Evolutionary conservation across 2,888 invertebrate genomes (phyloP).

Genomic region (Zonitis immaculata): DNA sequence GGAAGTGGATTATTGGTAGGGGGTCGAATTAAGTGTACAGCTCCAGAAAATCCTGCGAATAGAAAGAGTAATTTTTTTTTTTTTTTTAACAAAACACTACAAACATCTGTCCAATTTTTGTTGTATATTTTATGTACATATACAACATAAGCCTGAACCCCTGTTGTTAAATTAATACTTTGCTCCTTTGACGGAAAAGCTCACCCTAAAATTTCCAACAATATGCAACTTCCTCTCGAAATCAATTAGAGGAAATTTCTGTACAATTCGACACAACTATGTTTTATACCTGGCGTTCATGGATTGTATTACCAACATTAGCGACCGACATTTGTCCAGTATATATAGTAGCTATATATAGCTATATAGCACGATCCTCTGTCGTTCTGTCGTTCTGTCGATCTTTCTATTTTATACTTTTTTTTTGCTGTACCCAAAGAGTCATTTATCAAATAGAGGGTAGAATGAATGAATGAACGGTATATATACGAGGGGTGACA

Average conservation of each 20-base stretch:
- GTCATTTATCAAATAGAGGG: conserved; percentile 15
- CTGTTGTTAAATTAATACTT: conserved; percentile 21
- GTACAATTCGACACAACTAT: not conserved
- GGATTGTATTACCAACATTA: conserved; percentile 16
- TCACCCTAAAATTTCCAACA: conserved; percentile 1
- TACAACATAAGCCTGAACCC: conserved; percentile 12
- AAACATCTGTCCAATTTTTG: conserved; percentile 27
- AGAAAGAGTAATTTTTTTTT: conserved; percentile 23
- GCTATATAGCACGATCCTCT: conserved; percentile 1
- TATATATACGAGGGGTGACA: conserved; percentile 34
- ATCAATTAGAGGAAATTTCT: conserved; percentile 3
- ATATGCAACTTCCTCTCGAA: not conserved
- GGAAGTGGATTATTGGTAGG: conserved; percentile 20
- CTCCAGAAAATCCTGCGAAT: conserved; percentile 24
- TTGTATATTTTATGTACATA: conserved; percentile 4
- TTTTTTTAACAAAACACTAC: conserved; percentile 15
- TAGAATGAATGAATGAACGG: conserved; percentile 10
- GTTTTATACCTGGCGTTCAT: not conserved
- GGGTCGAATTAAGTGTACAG: conserved; percentile 20
- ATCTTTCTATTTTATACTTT: too few relatives aligned
- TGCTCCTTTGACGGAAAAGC: conserved; percentile 11
- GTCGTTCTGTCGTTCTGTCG: not conserved
- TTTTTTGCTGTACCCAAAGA: conserved; percentile 7
- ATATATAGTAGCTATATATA: too few relatives aligned
- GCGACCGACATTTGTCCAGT: conserved; percentile 21